A percentile compares a stretch with the other conserved stretches of the same genome.
These are phyloP conservation scores for Drosophila subobscura DNA, from an alignment of 1,140 invertebrate species.

Conservation along the genomic window DNA sequence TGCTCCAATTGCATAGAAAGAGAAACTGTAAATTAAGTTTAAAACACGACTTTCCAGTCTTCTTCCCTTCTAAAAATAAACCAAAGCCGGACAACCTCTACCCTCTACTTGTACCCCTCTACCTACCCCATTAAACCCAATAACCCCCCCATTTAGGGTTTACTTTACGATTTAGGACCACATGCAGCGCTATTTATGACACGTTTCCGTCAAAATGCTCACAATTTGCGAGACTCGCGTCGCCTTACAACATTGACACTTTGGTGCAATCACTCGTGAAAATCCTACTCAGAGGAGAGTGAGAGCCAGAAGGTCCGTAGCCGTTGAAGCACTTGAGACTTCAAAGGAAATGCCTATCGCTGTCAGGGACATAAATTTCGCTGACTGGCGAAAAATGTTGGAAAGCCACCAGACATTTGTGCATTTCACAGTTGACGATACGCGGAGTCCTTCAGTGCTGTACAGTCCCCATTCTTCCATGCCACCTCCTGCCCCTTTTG, in stretches of 20 bases:
- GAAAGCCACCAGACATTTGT: conserved; percentile 41
- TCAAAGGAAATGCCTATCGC: conserved; percentile 83
- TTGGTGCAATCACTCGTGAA: conserved; percentile 56
- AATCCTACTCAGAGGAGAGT: conserved; percentile 19
- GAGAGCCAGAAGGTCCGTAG: background rate
- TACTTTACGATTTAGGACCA: conserved; percentile 52
- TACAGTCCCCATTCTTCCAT: background rate
- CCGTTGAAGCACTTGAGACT: conserved; percentile 60
- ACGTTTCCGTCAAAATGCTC: conserved; percentile 79
- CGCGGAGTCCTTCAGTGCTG: conserved; percentile 18
- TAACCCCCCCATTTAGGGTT: conserved; percentile 1
- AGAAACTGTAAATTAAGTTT: too few relatives aligned
- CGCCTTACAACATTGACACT: conserved; percentile 26
- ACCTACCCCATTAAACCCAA: background rate
- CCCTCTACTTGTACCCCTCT: too few relatives aligned
- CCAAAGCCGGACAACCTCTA: background rate
- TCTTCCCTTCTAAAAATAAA: too few relatives aligned
- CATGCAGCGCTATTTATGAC: conserved; percentile 78
- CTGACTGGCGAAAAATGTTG: conserved; percentile 73
- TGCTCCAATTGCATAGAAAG: conserved; percentile 27
- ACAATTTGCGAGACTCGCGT: conserved; percentile 51
- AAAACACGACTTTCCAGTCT: background rate
- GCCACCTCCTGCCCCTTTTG: background rate
- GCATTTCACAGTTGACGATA: conserved; percentile 53
- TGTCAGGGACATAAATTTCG: conserved; percentile 82